Conservation (phyloP, 2,797 vertebrate genomes). For the Anomalospiza imberbis region DNA sequence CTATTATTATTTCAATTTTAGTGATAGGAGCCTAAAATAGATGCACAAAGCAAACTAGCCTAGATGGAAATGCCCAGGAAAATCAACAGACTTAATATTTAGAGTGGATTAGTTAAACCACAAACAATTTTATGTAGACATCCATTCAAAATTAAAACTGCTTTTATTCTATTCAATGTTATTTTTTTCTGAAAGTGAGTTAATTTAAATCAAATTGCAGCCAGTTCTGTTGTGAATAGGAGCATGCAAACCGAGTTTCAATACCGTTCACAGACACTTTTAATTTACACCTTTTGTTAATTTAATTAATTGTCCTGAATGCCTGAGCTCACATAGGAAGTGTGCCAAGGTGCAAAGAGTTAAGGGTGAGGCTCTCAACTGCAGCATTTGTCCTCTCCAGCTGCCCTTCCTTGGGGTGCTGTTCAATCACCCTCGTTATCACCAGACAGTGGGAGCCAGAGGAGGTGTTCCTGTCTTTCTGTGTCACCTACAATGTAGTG, state of each 20-base stretch:
- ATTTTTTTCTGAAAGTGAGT: slow-evolving; percentile 41
- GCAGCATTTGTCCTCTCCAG: neutral
- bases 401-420: neutral
- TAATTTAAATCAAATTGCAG: slow-evolving; percentile 52
- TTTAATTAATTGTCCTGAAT: neutral
- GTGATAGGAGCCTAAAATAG: neutral
- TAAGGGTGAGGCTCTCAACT: neutral
- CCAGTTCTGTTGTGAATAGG: neutral
- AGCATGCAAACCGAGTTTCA: slow-evolving; percentile 23
- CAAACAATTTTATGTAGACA: slow-evolving; percentile 6
- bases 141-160: slow-evolving; percentile 21
- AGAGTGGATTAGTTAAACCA: slow-evolving; percentile 34
- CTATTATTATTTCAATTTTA: neutral
- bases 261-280: neutral
- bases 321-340: neutral
- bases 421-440: neutral
- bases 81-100: slow-evolving; percentile 20
- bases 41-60: neutral
- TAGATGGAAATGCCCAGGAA: neutral
- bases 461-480: neutral
- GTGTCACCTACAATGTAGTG: neutral
- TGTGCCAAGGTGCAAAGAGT: neutral
- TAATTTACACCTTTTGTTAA: slow-evolving; percentile 38
- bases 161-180: slow-evolving; percentile 16
- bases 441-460: neutral